Evolutionary conservation across 2,888 invertebrate genomes (phyloP), one percentile per base, ranked within the genome.

Genomic region (Aplocera efformata): DNA sequence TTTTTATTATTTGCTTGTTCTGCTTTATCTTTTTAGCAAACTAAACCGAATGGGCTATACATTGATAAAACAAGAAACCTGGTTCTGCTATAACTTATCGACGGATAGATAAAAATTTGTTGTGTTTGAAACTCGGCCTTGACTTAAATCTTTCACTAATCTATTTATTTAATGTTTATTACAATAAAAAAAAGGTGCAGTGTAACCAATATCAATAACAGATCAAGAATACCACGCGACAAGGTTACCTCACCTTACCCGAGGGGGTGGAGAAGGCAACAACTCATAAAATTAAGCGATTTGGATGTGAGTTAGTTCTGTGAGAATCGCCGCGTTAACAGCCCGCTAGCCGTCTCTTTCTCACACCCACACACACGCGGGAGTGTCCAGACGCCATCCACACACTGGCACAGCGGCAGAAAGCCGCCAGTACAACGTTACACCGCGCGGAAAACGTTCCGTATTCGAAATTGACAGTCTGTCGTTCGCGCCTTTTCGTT

Each of bases 271-370:
- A 85, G 88, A 84, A 86, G 86, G 86, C 88, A 88, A 86, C 88
- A 88, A 88, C 88, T 88, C 88, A 88, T 89, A 88, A 89, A 89
- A 89, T 88, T 86, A 88, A 88, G 88, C 88, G 88, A 88, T 88
- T 88, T 85, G 85, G 86, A 84, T 85, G 85, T 75, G 83, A 84
- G 88, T 86, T 88, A 88, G 88, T 88, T 81, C 85, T 82, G 85
- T 78, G 84, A 81, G 81, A 77, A 84, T 79, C 80, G 86, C 63
- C 79, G 84, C 81, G 85, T 80, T 79, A 83, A 81, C 85, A 82
- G 75, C 67, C 60, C 69, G 72, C 72, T 70, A 68, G 68, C 73
- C 68, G 71, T 77, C 75, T 63, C 67, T 41, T 66, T 76, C 76
- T 65, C 78, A 67, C 80, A 68, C 72, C 43, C 72, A 63, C 64